A percentile compares a stretch with the other conserved stretches of the same genome.
phyloP scores from a whole-genome alignment of 2,113 vertebrate genomes.

The Triplophysa tibetana region DNA sequence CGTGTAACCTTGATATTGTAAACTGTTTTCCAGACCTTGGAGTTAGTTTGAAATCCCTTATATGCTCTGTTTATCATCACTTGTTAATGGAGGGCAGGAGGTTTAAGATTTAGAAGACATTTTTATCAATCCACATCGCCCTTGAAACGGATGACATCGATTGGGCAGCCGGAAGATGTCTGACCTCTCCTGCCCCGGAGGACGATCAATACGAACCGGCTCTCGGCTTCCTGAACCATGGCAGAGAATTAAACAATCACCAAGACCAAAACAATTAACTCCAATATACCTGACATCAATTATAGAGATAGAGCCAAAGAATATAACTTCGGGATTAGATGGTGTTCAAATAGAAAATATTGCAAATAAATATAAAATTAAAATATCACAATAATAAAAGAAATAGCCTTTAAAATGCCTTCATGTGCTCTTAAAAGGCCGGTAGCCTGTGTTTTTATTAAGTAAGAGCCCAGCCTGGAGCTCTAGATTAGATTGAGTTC shows the following conservation, averaged over 20 bases:
- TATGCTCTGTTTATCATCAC: slow-evolving; percentile 21
- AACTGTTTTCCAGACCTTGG: slow-evolving; percentile 26
- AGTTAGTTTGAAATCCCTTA: slow-evolving; percentile 20
- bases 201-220: slow-evolving; percentile 59
- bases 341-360: not conserved
- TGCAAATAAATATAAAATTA: not conserved
- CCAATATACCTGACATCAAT: not conserved
- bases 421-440: slow-evolving; percentile 2
- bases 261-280: slow-evolving; percentile 13
- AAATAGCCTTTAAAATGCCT: not conserved
- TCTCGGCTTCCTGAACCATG: slow-evolving; percentile 49
- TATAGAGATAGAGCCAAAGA: not conserved
- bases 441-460: slow-evolving; percentile 12
- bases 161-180: slow-evolving; percentile 63
- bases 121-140: slow-evolving; percentile 65
- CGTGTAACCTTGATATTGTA: not conserved
- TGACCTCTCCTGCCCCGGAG: slow-evolving; percentile 53
- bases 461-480: not conserved
- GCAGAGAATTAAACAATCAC: slow-evolving; percentile 10
- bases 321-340: not conserved
- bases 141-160: slow-evolving; percentile 63
- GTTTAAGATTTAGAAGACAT: slow-evolving; percentile 48
- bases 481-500: not conserved
- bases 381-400: too few relatives aligned
- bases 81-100: slow-evolving; percentile 51